Evolutionary conservation across 2,797 vertebrate genomes (phyloP), one percentile per base, ranked within the genome.

Genomic region (Vespertilio murinus): DNA sequence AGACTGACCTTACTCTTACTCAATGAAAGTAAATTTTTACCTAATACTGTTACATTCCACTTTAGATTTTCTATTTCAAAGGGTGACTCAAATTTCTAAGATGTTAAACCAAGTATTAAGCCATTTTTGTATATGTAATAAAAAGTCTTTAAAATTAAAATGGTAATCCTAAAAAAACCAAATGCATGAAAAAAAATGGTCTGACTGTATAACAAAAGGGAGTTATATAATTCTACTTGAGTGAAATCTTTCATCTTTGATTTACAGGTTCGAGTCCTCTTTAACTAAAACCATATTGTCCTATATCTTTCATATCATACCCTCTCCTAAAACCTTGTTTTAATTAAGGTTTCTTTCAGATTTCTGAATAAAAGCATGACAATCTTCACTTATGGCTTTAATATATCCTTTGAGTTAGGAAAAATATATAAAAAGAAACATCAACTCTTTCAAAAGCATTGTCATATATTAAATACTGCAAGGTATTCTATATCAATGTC

Each of bases 211-310:
- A 98, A 98, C 98, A 98, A 98, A 98, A 98, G 97, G 97, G 98
- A 98, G 98, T 98, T 98, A 98, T 98, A 98, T 98, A 98, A 99
- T 98, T 98, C 98, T 98, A 98, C 98, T 98, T 98, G 98, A 99
- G 98, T 98, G 98, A 98, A 98, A 98, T 98, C 98, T 98, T 98
- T 98, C 97, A 98, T 98, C 97, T 98, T 97, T 98, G 97, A 98
- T 98, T 98, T 98, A 98, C 98, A 98, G 98, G 98, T 99, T 98
- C 95, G 96, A 98, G 97, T 97, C 98, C 95, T 94, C 95, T 97
- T 93, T 98, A 98, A 98, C 96, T 97, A 87, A 98, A 98, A 98
- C 97, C 98, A 98, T 65, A 98, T 98, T 98, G 98, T 96, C 96
- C 97, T 97, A 93, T 98, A 98, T 98, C 97, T 98, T 98, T 98